Evolutionary conservation across 1,140 invertebrate species (phyloP).

Genomic region (Papilio dardanus): DNA sequence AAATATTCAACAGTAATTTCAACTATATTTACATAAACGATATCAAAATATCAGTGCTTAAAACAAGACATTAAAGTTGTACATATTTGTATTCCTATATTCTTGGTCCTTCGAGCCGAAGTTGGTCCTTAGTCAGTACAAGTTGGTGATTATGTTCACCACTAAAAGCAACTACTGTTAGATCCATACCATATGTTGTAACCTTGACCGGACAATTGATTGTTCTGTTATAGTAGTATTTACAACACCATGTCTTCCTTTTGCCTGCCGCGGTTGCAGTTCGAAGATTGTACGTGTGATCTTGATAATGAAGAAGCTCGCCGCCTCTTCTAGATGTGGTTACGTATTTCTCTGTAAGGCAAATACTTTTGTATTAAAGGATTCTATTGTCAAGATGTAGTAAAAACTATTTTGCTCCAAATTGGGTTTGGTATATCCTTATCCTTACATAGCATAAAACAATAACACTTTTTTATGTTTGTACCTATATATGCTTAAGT

Average conservation of each 20-base stretch:
- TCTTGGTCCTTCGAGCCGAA: background rate
- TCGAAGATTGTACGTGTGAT: conserved; percentile 50
- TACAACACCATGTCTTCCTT: conserved; percentile 50
- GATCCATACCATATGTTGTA: conserved; percentile 37
- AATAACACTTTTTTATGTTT: no score
- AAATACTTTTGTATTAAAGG: background rate
- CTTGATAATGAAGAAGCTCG: conserved; percentile 44
- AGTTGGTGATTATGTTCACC: conserved; percentile 48
- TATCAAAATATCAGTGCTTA: background rate
- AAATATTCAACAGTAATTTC: background rate
- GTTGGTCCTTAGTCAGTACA: background rate
- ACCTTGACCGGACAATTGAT: conserved; percentile 51
- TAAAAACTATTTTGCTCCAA: background rate
- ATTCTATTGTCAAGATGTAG: background rate
- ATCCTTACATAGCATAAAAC: no score
- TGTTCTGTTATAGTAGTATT: conserved; percentile 43
- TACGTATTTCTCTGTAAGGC: conserved; percentile 36
- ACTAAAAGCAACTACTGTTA: conserved; percentile 36
- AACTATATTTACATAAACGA: background rate
- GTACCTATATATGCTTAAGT: no score
- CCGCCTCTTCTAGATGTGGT: conserved; percentile 52
- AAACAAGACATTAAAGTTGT: background rate
- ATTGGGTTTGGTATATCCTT: background rate
- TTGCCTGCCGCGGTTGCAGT: conserved; percentile 10
- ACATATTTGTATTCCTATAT: background rate